Base-by-base conservation (phyloP, 2,888 invertebrate genomes). In the Dicranocentrus wangi region DNA sequence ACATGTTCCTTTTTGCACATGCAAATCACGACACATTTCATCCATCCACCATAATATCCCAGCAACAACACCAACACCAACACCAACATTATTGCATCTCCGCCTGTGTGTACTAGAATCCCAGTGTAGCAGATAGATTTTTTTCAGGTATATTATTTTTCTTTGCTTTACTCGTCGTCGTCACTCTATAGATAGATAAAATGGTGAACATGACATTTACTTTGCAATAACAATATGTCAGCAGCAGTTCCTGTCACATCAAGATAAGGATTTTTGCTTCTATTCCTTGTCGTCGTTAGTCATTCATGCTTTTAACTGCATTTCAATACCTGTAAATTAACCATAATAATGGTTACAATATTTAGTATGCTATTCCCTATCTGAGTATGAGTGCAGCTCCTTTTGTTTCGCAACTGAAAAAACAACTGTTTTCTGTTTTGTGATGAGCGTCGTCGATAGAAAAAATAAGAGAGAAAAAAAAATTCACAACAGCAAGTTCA, bases 141-240 rank as follows among this genome's bases (percentile, higher is more conserved):
- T 47, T 15, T 47, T 32, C 32, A 7, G 5, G 3, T 32, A 10
- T 10, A 32, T 32, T 55, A 32, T 55, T 63, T 58, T 66, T 58
- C 47, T 66, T 47, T 73, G 2, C 58, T 25, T 61, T 39, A 42
- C 19, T 43, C 21, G 23, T 43, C 42, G 65, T 65, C 65, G 23
- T 43, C n/a, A 3, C 23, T 55, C 55, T 70, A 53, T 63, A 63
- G 63, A 78, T 55, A 78, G 78, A 78, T 78, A 78, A 78, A 70
- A 61, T 70, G 65, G 70, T 70, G 70, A 78, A 78, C 78, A 78
- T 78, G 78, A 78, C 78, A 78, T 78, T 78, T 78, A 78, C 78
- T 78, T 78, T 78, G 78, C 78, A 78, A 78, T 78, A 78, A 78
- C 78, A 78, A 78, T 78, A 78, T 78, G 78, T 78, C 78, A 78